Evolutionary conservation across 1,140 invertebrate species (phyloP).

Genomic region (Bradynema listronoti): DNA sequence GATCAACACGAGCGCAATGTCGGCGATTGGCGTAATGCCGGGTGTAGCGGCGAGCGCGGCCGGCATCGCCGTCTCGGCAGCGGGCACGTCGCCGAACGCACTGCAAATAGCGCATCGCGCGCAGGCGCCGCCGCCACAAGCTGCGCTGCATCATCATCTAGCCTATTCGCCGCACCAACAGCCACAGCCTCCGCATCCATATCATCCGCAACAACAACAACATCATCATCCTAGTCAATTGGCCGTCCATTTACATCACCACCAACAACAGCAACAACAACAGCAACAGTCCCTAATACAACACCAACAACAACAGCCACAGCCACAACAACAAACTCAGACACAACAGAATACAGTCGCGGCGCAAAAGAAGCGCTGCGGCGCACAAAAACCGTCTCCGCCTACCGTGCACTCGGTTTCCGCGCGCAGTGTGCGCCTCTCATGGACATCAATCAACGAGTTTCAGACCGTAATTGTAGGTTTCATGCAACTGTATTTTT

Average conservation of each 20-base stretch:
- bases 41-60: too few relatives aligned
- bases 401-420: slow-evolving; percentile 37
- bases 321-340: slow-evolving; percentile 3
- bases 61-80: not conserved
- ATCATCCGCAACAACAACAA: not conserved
- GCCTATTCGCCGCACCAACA: too few relatives aligned
- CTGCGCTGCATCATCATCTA: too few relatives aligned
- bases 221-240: not conserved
- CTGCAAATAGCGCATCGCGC: not conserved
- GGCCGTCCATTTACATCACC: not conserved
- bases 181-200: too few relatives aligned
- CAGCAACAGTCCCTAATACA: slow-evolving; percentile 2
- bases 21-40: too few relatives aligned
- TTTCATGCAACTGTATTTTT: slow-evolving; percentile 9
- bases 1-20: slow-evolving; percentile 10
- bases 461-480: slow-evolving; percentile 23
- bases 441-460: slow-evolving; percentile 25
- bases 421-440: slow-evolving; percentile 33
- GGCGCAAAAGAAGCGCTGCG: not conserved
- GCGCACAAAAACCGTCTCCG: slow-evolving; percentile 26
- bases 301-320: slow-evolving; percentile 4
- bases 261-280: slow-evolving; percentile 7
- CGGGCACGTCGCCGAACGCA: not conserved
- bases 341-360: too few relatives aligned
- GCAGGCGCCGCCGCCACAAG: not conserved